phyloP scores from a whole-genome alignment of 2,888 invertebrate species.

The Trachelus iudaicus region DNA sequence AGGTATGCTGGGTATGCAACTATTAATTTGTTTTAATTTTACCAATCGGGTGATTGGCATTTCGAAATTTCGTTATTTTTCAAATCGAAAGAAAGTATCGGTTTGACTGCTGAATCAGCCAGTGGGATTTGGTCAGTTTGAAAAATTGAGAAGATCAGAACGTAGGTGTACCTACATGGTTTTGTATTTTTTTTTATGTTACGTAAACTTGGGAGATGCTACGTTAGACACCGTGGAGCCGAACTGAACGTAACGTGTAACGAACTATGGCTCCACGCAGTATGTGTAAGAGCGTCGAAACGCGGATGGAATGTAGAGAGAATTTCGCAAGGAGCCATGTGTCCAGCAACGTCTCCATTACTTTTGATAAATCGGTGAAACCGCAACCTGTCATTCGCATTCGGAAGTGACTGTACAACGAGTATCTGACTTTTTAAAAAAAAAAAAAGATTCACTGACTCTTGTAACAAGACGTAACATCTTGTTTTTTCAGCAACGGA shows the following conservation, averaged over 20 bases:
- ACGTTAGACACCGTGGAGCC: background rate
- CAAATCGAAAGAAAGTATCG: background rate
- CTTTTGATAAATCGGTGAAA: constrained; percentile 1
- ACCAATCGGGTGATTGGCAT: no score
- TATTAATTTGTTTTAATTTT: no score
- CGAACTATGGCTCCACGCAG: background rate
- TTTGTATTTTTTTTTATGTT: background rate
- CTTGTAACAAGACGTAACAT: background rate
- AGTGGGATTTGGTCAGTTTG: background rate
- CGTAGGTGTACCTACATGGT: background rate
- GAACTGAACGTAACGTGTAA: background rate
- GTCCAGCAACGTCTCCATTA: background rate
- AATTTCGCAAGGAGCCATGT: background rate
- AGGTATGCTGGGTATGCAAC: no score
- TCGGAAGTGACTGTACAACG: background rate
- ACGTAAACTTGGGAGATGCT: background rate
- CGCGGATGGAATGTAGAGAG: background rate
- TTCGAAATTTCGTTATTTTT: background rate
- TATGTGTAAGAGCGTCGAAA: background rate
- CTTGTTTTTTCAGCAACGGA: background rate
- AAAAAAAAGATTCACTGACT: background rate
- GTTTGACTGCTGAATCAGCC: background rate
- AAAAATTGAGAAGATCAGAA: background rate
- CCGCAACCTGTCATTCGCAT: background rate
- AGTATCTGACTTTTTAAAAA: background rate